Base-by-base conservation (phyloP, 2,888 invertebrate species). In the Cheilosia soror region DNA sequence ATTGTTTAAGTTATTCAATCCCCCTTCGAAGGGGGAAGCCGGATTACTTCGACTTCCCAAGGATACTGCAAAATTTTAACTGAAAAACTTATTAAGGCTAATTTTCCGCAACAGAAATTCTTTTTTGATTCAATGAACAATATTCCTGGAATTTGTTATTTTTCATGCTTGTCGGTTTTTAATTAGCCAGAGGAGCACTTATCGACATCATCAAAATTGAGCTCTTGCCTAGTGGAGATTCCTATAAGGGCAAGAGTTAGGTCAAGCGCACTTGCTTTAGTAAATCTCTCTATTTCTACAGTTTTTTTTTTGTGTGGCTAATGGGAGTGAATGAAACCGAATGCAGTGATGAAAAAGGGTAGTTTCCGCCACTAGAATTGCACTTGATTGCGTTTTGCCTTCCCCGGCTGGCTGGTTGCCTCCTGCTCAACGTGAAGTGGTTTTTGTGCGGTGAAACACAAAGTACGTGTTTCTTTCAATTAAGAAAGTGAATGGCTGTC, bases 101-200 rank as follows among this genome's bases (percentile, higher is more conserved):
- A 71, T 71, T 78, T 71, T 71, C 77, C 63, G 55, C 62, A 78
- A 63, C 69, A 57, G 29, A 63, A 57, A 63, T 57, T 57, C 47
- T 20, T 47, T 55, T 68, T 62, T 42, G 31, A 37, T 53, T 51
- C 33, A 55, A 13, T 51, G 69, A 71, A 78, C 55, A 63, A 62
- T 47, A 40, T 9, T 37, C 25, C 15, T 55, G 20, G 27, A 31
- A 71, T 69, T 47, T 47, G 5, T 33, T 63, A 42, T 15, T 40
- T 37, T 44, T 7, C 5, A 29, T 47, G 20, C 55, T 57, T 6
- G 47, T 13, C 53, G 71, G 71, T 78, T 78, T 78, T 78, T 78
- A 78, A 78, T 78, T 78, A 78, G 63, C 62, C 69, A 78, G 63
- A 78, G 78, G 55, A 71, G 63, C 63, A 57, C 78, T 78, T 71